phyloP scores from a whole-genome alignment of 2,888 invertebrate genomes.

The Chironomus riparius region DNA sequence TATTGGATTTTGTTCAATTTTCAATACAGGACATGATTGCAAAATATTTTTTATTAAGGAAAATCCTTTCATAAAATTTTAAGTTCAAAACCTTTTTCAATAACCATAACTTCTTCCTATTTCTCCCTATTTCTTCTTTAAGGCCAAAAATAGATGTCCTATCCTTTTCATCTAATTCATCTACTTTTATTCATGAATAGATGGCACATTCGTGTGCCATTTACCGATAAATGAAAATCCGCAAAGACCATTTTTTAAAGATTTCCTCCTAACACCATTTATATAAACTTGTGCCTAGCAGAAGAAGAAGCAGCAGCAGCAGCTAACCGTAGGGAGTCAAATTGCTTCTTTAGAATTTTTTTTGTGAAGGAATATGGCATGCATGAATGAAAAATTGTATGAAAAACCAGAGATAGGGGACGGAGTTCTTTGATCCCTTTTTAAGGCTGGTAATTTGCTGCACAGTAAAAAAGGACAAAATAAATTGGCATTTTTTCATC shows the following conservation, averaged over 20 bases:
- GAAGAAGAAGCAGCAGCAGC: not conserved
- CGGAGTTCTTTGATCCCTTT: not conserved
- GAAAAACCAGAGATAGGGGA: not conserved
- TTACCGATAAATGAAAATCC: conserved; percentile 7
- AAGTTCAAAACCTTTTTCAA: too few relatives aligned
- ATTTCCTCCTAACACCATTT: not conserved
- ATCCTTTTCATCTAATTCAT: not conserved
- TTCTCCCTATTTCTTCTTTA: not conserved
- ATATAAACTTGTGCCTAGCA: not conserved
- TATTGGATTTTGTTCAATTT: too few relatives aligned
- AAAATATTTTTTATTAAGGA: too few relatives aligned
- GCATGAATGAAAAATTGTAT: not conserved
- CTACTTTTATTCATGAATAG: not conserved
- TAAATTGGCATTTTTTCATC: not conserved
- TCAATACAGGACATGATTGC: too few relatives aligned
- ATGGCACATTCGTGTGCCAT: not conserved
- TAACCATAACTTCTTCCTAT: not conserved
- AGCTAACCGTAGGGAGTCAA: not conserved
- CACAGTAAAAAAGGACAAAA: not conserved
- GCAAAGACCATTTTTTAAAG: not conserved
- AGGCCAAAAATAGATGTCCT: not conserved
- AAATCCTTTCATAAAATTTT: too few relatives aligned
- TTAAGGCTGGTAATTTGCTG: conserved; percentile 1
- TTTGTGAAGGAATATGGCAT: not conserved
- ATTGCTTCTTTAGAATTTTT: not conserved